These are phyloP conservation scores for Trichopoda pennipes DNA, from an alignment of 2,888 invertebrate genomes.

Conservation along the genomic window DNA sequence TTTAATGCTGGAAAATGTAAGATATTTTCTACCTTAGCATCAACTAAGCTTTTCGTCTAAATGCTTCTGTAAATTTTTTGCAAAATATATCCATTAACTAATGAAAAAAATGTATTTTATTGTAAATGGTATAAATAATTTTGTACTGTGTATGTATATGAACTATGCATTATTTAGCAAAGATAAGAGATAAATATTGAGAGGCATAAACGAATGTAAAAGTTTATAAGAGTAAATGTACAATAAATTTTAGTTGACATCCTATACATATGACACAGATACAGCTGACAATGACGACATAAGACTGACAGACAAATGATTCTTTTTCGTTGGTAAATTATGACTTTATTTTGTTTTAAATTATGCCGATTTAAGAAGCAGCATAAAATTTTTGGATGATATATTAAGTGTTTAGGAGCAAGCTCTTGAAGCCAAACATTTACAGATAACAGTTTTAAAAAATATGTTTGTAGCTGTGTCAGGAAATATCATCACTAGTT, in stretches of 20 bases:
- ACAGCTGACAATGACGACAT: conserved; percentile 24
- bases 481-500: not conserved
- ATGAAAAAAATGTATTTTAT: not conserved
- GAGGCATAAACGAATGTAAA: not conserved
- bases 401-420: conserved; percentile 53
- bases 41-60: too few relatives aligned
- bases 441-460: not conserved
- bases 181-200: conserved; percentile 17
- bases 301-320: conserved; percentile 51
- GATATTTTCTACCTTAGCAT: too few relatives aligned
- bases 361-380: conserved; percentile 47
- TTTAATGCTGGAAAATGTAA: not conserved
- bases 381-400: conserved; percentile 33
- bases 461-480: not conserved
- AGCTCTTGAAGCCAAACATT: conserved; percentile 12
- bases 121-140: not conserved
- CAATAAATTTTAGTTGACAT: conserved; percentile 20
- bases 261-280: conserved; percentile 24
- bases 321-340: conserved; percentile 52
- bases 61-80: too few relatives aligned
- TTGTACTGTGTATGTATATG: not conserved
- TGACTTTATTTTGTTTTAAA: conserved; percentile 56
- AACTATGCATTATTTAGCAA: not conserved
- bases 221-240: not conserved
- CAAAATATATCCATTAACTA: not conserved